These are phyloP conservation scores for Enoplosus armatus DNA, from an alignment of 2,797 vertebrate genomes.

Conservation along the genomic window DNA sequence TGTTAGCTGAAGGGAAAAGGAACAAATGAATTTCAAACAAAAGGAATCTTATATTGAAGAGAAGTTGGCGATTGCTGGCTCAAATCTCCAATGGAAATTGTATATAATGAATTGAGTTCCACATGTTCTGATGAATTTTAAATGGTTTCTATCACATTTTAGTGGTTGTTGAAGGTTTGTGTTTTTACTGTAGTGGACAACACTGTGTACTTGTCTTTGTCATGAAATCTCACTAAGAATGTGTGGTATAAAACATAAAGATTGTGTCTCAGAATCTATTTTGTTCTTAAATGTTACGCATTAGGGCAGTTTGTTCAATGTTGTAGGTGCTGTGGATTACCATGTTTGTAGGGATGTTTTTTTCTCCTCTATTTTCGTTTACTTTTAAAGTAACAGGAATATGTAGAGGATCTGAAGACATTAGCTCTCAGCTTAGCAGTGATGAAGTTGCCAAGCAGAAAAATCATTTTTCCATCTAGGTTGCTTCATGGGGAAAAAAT, in stretches of 20 bases:
- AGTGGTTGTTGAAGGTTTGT: slow-evolving; percentile 79
- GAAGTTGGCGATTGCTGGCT: slow-evolving; percentile 69
- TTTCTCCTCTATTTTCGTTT: slow-evolving; percentile 18
- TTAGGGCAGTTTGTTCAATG: slow-evolving; percentile 69
- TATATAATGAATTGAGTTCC: slow-evolving; percentile 77
- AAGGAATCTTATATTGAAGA: slow-evolving; percentile 60
- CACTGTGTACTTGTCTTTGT: slow-evolving; percentile 80
- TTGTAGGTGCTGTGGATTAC: slow-evolving; percentile 72
- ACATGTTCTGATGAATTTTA: slow-evolving; percentile 65
- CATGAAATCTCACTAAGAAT: slow-evolving; percentile 78
- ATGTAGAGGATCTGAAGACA: slow-evolving; percentile 70
- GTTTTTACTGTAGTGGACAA: slow-evolving; percentile 82
- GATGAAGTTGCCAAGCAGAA: slow-evolving; percentile 76
- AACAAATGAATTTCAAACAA: slow-evolving; percentile 69
- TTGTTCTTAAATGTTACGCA: slow-evolving; percentile 69
- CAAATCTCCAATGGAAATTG: slow-evolving; percentile 74
- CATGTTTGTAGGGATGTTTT: slow-evolving; percentile 67
- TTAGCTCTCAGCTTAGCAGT: slow-evolving; percentile 67
- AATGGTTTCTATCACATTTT: slow-evolving; percentile 76
- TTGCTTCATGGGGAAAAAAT: slow-evolving; percentile 84
- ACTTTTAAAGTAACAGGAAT: slow-evolving; percentile 72
- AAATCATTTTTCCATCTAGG: slow-evolving; percentile 74
- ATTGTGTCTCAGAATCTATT: slow-evolving; percentile 71
- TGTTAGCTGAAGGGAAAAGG: slow-evolving; percentile 62
- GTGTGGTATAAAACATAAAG: slow-evolving; percentile 73